Evolutionary conservation across 2,113 vertebrate genomes (phyloP), one percentile per base, ranked within the genome.

Genomic region (Anseranas semipalmata): DNA sequence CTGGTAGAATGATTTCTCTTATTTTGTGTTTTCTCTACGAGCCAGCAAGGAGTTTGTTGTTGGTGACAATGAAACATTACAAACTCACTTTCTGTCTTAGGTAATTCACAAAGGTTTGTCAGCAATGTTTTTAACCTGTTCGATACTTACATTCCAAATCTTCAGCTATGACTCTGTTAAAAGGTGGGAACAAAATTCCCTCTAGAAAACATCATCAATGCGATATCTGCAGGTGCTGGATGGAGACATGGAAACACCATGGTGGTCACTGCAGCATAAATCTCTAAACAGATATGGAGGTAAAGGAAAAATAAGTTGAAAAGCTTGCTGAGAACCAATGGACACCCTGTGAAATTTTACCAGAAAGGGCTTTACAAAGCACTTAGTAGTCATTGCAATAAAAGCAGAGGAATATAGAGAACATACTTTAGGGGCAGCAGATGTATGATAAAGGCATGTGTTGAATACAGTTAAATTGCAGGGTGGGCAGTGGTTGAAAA

Each of bases 371-470:
- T 8, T 32, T 5, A 50, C 12, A 50, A 65, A 78, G 39, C 22
- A 28, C 50, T 81, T 73, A 78, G 55, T 9, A 48, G 48, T 37
- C 27, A 63, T 19, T 43, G 53, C 46, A 28, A 22, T 74, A 65
- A 77, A 72, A 15, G 11, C 24, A 45, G 33, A 63, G 3, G 22
- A 52, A 50, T 50, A 12, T 24, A 89, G 71, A 81, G 52, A 60
- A 45, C 18, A 3, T 56, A 7, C 21, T 52, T 53, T 35, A 66
- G 80, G 43, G 72, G 30, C 1, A 70, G 62, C 37, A 89, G 33
- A 19, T 1, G 1, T 33, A 30, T 1, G 1, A 41, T 52, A 72
- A 72, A 92, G 20, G 9, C 0, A 0, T 0, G 0, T 8, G 24
- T 22, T 76, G 55, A 75, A 78, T 20, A 53, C 24, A 81, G 45